Conservation (phyloP, 2,888 invertebrate genomes). For the Seira musarum region DNA sequence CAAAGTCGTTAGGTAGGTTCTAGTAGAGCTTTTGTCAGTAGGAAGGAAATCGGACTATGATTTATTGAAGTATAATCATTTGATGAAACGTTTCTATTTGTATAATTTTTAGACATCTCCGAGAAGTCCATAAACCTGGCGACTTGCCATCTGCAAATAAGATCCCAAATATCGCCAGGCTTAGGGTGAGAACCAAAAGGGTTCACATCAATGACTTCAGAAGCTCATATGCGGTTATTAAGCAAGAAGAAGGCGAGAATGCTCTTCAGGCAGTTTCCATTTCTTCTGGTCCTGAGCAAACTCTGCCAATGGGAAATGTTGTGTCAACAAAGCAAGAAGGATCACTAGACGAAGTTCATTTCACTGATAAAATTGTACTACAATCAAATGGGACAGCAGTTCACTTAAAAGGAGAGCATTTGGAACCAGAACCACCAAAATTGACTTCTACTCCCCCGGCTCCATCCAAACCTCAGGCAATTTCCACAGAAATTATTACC, state of each 20-base stretch:
- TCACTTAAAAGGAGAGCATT: conserved; percentile 42
- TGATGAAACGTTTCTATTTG: neutral
- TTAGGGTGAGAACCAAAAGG: too few species aligned
- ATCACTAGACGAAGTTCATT: conserved; percentile 28
- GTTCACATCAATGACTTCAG: too few species aligned
- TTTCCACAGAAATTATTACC: neutral
- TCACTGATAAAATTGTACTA: conserved; percentile 33
- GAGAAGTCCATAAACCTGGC: conserved; percentile 9
- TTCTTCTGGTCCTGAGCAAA: too few species aligned
- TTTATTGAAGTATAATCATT: neutral
- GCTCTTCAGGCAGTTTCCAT: too few species aligned
- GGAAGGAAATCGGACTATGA: too few species aligned
- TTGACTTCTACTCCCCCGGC: neutral
- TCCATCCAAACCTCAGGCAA: neutral
- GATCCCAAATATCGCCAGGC: neutral
- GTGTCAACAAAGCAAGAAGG: too few species aligned
- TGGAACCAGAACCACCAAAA: conserved; percentile 20
- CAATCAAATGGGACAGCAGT: conserved; percentile 16
- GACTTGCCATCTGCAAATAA: neutral
- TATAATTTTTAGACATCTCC: conserved; percentile 28
- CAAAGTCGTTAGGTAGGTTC: conserved; percentile 17
- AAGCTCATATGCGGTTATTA: too few species aligned
- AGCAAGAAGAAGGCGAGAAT: too few species aligned
- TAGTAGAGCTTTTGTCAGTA: too few species aligned
- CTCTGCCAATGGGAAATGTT: too few species aligned